These are phyloP conservation scores for Cyanoliseus patagonus DNA, from an alignment of 2,113 vertebrate species.

Conservation along the genomic window DNA sequence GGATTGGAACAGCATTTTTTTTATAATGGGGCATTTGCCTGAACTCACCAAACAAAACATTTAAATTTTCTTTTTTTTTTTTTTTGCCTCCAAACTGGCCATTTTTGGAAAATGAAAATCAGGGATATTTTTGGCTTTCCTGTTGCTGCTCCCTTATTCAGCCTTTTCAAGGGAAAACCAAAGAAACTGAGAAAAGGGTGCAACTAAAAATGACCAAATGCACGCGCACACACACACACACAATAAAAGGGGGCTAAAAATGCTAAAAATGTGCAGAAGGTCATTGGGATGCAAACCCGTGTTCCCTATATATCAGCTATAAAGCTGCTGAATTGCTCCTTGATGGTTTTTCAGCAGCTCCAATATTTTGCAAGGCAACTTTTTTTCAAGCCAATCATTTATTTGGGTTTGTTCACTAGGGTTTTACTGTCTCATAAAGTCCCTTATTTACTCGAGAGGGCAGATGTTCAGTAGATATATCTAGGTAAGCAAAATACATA, in stretches of 20 bases:
- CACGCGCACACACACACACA: no score
- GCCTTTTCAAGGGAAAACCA: not conserved
- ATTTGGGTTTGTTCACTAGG: not conserved
- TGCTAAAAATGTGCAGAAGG: not conserved
- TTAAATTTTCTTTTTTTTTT: not conserved
- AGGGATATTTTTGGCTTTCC: slow-evolving; percentile 35
- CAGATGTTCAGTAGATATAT: not conserved
- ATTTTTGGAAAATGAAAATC: slow-evolving; percentile 45
- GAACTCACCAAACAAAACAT: not conserved
- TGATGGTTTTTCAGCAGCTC: not conserved
- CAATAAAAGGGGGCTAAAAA: not conserved
- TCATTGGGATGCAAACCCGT: not conserved
- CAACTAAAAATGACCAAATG: not conserved
- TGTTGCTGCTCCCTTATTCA: not conserved
- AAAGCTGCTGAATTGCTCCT: not conserved
- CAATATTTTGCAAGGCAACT: not conserved
- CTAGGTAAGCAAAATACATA: not conserved
- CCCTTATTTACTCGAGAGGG: not conserved
- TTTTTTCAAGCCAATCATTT: not conserved
- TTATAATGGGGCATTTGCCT: not conserved
- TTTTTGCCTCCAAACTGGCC: not conserved
- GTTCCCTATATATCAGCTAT: not conserved
- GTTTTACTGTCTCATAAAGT: not conserved
- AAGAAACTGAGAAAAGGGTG: not conserved
- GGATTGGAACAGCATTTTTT: not conserved